Conservation (phyloP, 2,888 invertebrate species). For the Tenthredo livida region DNA sequence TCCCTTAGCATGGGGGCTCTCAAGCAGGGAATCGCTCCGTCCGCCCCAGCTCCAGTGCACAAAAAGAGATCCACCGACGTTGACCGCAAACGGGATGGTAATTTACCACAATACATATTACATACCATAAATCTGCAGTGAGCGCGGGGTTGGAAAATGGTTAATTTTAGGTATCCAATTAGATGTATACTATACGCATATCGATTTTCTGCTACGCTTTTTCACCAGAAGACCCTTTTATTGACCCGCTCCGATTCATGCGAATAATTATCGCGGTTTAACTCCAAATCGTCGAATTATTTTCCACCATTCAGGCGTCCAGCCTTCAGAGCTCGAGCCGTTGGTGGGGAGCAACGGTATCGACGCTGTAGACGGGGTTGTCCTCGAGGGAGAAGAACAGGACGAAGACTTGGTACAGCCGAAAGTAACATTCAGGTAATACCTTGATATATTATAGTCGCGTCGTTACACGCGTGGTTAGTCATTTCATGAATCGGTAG, state of each 20-base stretch:
- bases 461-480: not conserved
- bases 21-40: slow-evolving; percentile 79
- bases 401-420: slow-evolving; percentile 72
- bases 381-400: slow-evolving; percentile 74
- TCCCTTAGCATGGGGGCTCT: slow-evolving; percentile 94
- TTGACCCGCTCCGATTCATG: too few relatives aligned
- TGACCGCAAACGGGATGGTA: slow-evolving; percentile 80
- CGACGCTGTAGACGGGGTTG: slow-evolving; percentile 75
- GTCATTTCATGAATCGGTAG: not conserved
- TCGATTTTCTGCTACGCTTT: not conserved
- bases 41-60: slow-evolving; percentile 82
- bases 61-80: slow-evolving; percentile 85
- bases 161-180: not conserved
- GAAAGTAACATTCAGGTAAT: slow-evolving; percentile 75
- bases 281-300: slow-evolving; percentile 29
- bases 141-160: too few relatives aligned
- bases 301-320: slow-evolving; percentile 66
- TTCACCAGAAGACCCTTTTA: not conserved
- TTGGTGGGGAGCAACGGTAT: slow-evolving; percentile 79
- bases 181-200: not conserved
- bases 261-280: not conserved
- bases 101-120: slow-evolving; percentile 15
- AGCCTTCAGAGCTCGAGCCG: slow-evolving; percentile 79
- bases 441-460: slow-evolving; percentile 6
- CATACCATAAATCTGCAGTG: too few relatives aligned